Base-by-base conservation (phyloP, 2,888 invertebrate genomes). In the Criorhina ranunculi region DNA sequence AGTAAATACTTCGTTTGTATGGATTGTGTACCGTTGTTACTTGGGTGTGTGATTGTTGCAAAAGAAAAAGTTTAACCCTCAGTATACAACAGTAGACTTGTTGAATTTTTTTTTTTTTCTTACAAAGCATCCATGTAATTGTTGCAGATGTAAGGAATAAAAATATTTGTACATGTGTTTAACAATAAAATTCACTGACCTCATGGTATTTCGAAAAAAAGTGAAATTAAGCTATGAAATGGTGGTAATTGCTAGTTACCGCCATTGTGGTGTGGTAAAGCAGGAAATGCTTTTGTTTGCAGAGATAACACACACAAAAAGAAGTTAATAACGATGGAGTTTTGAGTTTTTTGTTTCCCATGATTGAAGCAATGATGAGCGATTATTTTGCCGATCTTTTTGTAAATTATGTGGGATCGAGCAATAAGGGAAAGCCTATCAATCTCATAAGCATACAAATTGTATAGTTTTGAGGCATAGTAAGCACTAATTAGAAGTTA, bases 161-260 rank as follows among this genome's bases (percentile, higher is more conserved):
- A 53, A 31, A 17, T 55, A 15, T 24, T 24, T 24, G 24, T 24
- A 24, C 1, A 24, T 33, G 33, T 5, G 11, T 17, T 46, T 46
- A 44, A 64, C 49, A 64, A 49, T 33, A n/a, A 46, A 35, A 64
- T 49, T 46, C 64, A 46, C 49, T 64, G 64, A 64, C 49, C 64
- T 64, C 24, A 46, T 35, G 17, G 46, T 11, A 46, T 42, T 33
- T 17, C 0, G 51, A 9, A 53, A 37, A 51, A 24, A 51, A 67
- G 53, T 53, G 53, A 67, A 67, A 67, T 53, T 53, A 40, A 66
- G 6, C 66, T 51, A 51, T 66, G 66, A 67, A 67, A 67, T n/a
- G 51, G 53, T 29, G 53, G 66, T 67, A 67, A 67, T 67, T 67
- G 66, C 53, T 53, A 53, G 66, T 53, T 67, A 37, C 51, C 37